Conservation (phyloP, 30 jellyfish, hydroid and myxozoan genomes). For the Hydractinia symbiolongicarpus region DNA sequence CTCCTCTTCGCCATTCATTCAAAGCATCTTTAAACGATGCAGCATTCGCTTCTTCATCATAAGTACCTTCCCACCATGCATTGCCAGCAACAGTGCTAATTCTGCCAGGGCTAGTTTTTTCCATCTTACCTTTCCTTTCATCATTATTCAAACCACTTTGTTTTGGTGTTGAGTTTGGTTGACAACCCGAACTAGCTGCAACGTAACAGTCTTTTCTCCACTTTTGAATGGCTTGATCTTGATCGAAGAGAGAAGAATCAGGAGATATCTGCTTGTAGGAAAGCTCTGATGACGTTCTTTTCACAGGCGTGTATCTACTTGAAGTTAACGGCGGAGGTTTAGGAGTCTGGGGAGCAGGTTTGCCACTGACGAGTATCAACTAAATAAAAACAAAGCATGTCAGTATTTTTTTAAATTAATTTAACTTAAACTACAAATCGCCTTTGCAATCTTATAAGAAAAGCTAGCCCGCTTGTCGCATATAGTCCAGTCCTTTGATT, state of each 20-base stretch:
- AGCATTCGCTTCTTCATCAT: slow-evolving; percentile 78
- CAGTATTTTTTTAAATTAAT: not conserved
- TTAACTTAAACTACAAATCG: not conserved
- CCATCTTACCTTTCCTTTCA: not conserved
- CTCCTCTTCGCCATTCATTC: slow-evolving; percentile 59
- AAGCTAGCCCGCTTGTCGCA: too few relatives aligned
- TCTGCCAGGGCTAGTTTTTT: not conserved
- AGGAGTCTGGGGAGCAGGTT: slow-evolving; percentile 15
- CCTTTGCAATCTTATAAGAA: too few relatives aligned
- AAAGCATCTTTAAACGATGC: slow-evolving; percentile 66
- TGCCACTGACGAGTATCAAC: not conserved
- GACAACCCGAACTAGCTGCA: not conserved
- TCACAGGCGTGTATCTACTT: not conserved
- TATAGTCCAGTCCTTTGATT: too few relatives aligned
- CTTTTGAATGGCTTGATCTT: too few relatives aligned
- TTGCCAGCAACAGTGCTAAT: not conserved
- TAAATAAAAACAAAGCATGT: not conserved
- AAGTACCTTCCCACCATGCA: slow-evolving; percentile 52
- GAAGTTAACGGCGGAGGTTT: not conserved
- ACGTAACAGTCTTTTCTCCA: too few relatives aligned
- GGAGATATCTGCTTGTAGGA: too few relatives aligned
- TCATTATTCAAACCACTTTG: not conserved
- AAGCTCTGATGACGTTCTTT: too few relatives aligned
- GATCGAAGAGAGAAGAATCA: too few relatives aligned
- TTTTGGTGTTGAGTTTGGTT: not conserved